phyloP scores from a whole-genome alignment of 2,888 invertebrate genomes.

The Calliopum simillimum region DNA sequence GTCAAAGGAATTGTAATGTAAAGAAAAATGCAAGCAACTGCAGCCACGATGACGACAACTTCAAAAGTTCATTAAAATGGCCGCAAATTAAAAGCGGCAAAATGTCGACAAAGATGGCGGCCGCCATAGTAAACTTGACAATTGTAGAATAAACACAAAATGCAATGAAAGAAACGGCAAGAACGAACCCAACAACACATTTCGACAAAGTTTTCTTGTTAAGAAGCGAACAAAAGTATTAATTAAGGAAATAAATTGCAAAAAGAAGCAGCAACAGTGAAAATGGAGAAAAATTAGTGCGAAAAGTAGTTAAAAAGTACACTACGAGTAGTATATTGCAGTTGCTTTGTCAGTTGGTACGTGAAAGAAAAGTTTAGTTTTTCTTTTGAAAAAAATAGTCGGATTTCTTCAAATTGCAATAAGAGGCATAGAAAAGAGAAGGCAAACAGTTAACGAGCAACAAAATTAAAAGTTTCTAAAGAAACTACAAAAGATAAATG shows the following conservation, averaged over 20 bases:
- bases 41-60: too few relatives aligned
- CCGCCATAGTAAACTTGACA: not conserved
- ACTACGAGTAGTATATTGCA: too few relatives aligned
- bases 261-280: not conserved
- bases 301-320: too few relatives aligned
- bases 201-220: not conserved
- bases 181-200: not conserved
- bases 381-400: too few relatives aligned
- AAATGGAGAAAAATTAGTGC: too few relatives aligned
- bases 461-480: not conserved
- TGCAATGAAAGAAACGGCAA: too few relatives aligned
- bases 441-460: not conserved
- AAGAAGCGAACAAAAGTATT: conserved; percentile 3
- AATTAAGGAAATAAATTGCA: conserved; percentile 11
- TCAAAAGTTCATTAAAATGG: not conserved
- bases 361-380: too few relatives aligned
- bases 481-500: not conserved
- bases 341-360: too few relatives aligned
- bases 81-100: conserved; percentile 14
- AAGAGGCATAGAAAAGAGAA: too few relatives aligned
- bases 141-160: not conserved
- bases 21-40: too few relatives aligned
- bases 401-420: too few relatives aligned
- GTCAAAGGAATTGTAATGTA: conserved; percentile 2
- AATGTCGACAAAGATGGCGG: conserved; percentile 8